These are phyloP conservation scores for Diogma glabrata DNA, from an alignment of 2,888 invertebrate genomes.

Conservation along the genomic window DNA sequence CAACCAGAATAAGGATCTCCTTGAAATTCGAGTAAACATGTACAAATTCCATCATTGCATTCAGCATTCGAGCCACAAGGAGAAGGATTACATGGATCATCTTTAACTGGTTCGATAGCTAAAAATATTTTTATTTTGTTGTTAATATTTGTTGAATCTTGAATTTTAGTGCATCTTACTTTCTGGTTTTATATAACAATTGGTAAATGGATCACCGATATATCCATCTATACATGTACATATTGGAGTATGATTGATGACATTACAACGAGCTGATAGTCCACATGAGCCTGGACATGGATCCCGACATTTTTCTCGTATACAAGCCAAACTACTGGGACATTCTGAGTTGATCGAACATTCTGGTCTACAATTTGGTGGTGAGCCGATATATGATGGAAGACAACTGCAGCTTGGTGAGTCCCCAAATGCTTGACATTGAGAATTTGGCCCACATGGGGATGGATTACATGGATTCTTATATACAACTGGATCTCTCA, in stretches of 20 bases:
- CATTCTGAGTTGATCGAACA: slow-evolving; percentile 64
- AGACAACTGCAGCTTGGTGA: slow-evolving; percentile 49
- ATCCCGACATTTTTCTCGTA: slow-evolving; percentile 59
- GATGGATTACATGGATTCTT: slow-evolving; percentile 53
- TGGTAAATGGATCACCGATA: slow-evolving; percentile 44
- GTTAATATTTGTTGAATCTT: neutral
- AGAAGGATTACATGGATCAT: slow-evolving; percentile 48
- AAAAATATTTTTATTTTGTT: slow-evolving; percentile 3
- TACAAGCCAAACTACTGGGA: slow-evolving; percentile 55
- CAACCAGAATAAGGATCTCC: slow-evolving; percentile 59
- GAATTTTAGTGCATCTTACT: slow-evolving; percentile 24
- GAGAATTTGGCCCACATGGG: slow-evolving; percentile 52
- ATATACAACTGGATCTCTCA: slow-evolving; percentile 23
- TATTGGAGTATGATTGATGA: slow-evolving; percentile 56
- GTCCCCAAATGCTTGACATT: slow-evolving; percentile 43
- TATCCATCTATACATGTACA: slow-evolving; percentile 51
- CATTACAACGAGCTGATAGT: slow-evolving; percentile 46
- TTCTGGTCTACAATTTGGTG: slow-evolving; percentile 62
- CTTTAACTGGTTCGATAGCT: slow-evolving; percentile 16
- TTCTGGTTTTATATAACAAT: slow-evolving; percentile 33
- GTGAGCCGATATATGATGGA: slow-evolving; percentile 49
- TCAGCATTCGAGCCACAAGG: slow-evolving; percentile 55
- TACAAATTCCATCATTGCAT: slow-evolving; percentile 53
- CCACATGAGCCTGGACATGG: slow-evolving; percentile 65
- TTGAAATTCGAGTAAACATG: slow-evolving; percentile 51